These are phyloP conservation scores for Xenopus laevis DNA, from an alignment of 2,113 vertebrate genomes.

Conservation along the genomic window DNA sequence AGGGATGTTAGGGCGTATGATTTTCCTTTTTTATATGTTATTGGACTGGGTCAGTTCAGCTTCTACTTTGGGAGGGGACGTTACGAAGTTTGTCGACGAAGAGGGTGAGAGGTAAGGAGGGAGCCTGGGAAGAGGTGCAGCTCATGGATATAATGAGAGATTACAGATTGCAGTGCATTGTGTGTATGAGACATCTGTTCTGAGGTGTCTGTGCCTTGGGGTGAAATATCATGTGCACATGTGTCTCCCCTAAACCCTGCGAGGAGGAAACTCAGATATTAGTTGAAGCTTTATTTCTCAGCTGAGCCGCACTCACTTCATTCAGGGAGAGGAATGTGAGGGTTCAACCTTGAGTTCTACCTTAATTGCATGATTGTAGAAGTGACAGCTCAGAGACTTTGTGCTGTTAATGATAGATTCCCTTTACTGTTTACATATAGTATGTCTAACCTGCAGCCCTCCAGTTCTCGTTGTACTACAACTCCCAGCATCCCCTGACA, in stretches of 20 bases:
- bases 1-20: conserved; percentile 40
- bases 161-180: background rate
- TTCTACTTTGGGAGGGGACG: conserved; percentile 23
- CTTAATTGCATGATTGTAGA: too few relatives aligned
- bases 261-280: background rate
- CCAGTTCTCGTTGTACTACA: too few relatives aligned
- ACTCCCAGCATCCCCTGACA: too few relatives aligned
- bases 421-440: too few relatives aligned
- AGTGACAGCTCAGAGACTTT: too few relatives aligned
- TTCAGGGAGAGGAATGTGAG: background rate
- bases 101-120: conserved; percentile 19
- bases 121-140: conserved; percentile 7
- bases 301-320: background rate
- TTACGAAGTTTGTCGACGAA: conserved; percentile 7
- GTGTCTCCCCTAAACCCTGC: background rate
- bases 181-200: background rate
- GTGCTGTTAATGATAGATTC: too few relatives aligned
- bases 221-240: background rate
- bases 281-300: background rate
- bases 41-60: conserved; percentile 25
- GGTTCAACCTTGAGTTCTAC: background rate
- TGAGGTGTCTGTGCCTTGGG: background rate
- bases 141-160: conserved; percentile 4
- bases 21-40: conserved; percentile 11
- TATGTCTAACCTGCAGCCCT: too few relatives aligned